Evolutionary conservation across 2,888 invertebrate genomes (phyloP).

Genomic region (Lissocephala sabroskyi): DNA sequence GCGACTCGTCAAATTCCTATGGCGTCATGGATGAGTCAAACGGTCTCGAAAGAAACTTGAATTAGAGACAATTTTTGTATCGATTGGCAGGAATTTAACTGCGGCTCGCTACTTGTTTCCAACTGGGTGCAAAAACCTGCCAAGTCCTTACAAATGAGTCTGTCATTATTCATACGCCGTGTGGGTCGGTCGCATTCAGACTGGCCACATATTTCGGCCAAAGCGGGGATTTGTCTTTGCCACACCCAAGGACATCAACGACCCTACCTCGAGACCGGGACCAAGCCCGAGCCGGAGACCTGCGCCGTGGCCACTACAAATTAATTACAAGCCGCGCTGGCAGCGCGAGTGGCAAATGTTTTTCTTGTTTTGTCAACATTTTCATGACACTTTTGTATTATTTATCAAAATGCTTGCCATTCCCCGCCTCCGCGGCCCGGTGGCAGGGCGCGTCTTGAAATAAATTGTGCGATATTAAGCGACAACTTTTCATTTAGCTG

Average conservation of each 20-base stretch:
- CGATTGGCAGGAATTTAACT: too few relatives aligned
- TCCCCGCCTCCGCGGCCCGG: conserved; percentile 8
- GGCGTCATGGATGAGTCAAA: too few relatives aligned
- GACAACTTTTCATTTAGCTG: conserved; percentile 63
- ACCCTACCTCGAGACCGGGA: too few relatives aligned
- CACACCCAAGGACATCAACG: too few relatives aligned
- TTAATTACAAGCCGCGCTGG: conserved; percentile 47
- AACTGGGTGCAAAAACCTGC: too few relatives aligned
- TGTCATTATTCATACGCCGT: conserved; percentile 53
- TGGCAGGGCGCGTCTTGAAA: conserved; percentile 43
- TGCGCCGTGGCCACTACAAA: conserved; percentile 39
- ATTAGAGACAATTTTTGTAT: too few relatives aligned
- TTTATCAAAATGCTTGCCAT: conserved; percentile 39
- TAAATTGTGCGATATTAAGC: conserved; percentile 60
- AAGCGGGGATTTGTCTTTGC: conserved; percentile 19
- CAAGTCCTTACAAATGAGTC: conserved; percentile 52
- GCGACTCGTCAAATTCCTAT: too few relatives aligned
- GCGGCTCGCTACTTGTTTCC: too few relatives aligned
- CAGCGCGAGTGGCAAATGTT: conserved; percentile 58
- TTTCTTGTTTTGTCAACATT: conserved; percentile 39
- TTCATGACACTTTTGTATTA: conserved; percentile 20
- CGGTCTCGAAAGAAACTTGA: too few relatives aligned
- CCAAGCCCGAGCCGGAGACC: background rate
- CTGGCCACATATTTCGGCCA: conserved; percentile 40
- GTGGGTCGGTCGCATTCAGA: conserved; percentile 10